phyloP scores from a whole-genome alignment of 2,888 invertebrate species.

The Luffia ferchaultella region DNA sequence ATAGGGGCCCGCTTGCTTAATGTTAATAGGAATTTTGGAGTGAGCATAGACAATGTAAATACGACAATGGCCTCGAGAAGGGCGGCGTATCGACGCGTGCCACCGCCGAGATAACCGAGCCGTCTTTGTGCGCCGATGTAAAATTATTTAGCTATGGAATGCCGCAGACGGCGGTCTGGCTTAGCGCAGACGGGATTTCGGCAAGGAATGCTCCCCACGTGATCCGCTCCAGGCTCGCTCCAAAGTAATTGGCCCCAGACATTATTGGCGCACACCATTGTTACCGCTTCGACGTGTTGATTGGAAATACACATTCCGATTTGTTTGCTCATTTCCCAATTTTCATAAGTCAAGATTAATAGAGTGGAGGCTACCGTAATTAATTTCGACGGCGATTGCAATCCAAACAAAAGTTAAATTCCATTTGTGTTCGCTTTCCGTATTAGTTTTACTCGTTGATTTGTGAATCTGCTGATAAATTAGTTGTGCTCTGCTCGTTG shows the following conservation, averaged over 20 bases:
- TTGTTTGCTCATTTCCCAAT: too few relatives aligned
- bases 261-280: background rate
- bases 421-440: too few relatives aligned
- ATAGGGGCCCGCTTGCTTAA: conserved; percentile 1
- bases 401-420: too few relatives aligned
- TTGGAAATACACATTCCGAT: too few relatives aligned
- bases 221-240: background rate
- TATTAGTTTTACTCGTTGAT: too few relatives aligned
- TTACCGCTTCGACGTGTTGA: background rate
- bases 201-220: conserved; percentile 13
- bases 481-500: too few relatives aligned
- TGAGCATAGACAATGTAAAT: conserved; percentile 62
- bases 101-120: conserved; percentile 54
- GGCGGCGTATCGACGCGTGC: conserved; percentile 52
- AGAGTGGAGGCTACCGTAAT: too few relatives aligned
- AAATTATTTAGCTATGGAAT: conserved; percentile 56
- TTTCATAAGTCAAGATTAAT: too few relatives aligned
- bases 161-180: conserved; percentile 33
- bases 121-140: conserved; percentile 53
- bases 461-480: too few relatives aligned
- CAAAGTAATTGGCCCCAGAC: too few relatives aligned
- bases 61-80: conserved; percentile 50
- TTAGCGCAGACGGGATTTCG: conserved; percentile 34
- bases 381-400: too few relatives aligned
- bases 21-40: conserved; percentile 55